phyloP scores from a whole-genome alignment of 2,113 vertebrate genomes.

The Dipodomys merriami region DNA sequence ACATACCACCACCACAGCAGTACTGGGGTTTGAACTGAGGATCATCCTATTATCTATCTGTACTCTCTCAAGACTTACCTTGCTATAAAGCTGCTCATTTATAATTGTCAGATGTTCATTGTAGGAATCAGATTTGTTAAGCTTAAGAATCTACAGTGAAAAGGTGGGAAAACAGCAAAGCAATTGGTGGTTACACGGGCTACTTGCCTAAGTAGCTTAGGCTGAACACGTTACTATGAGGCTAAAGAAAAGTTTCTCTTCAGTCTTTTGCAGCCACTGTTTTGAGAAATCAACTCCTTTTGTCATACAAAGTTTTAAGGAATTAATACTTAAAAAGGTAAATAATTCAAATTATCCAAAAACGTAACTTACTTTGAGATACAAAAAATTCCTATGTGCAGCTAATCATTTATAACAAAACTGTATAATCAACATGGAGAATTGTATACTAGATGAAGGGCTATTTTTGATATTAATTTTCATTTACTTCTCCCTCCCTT shows the following conservation, averaged over 20 bases:
- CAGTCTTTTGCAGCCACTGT: not conserved
- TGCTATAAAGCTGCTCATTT: not conserved
- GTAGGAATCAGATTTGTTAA: not conserved
- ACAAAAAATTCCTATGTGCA: constrained; percentile 26
- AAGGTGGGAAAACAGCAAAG: not conserved
- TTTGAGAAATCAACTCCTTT: not conserved
- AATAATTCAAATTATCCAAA: not conserved
- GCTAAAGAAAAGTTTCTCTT: not conserved
- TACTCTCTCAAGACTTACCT: not conserved
- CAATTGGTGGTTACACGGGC: not conserved
- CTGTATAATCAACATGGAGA: not conserved
- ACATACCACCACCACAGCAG: not conserved
- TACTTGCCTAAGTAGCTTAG: not conserved
- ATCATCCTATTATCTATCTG: no score
- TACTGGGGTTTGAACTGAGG: no score
- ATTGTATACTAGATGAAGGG: not conserved
- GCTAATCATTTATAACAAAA: not conserved
- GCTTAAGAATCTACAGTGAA: not conserved
- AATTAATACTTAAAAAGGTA: not conserved
- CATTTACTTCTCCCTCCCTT: no score
- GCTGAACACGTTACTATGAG: no score
- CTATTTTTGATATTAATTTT: not conserved
- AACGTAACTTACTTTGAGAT: constrained; percentile 7
- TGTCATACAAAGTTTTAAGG: not conserved
- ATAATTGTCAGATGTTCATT: not conserved